A percentile compares a stretch with the other conserved stretches of the same genome.
phyloP scores from a whole-genome alignment of 2,888 invertebrate genomes.

The Trisateles emortualis region DNA sequence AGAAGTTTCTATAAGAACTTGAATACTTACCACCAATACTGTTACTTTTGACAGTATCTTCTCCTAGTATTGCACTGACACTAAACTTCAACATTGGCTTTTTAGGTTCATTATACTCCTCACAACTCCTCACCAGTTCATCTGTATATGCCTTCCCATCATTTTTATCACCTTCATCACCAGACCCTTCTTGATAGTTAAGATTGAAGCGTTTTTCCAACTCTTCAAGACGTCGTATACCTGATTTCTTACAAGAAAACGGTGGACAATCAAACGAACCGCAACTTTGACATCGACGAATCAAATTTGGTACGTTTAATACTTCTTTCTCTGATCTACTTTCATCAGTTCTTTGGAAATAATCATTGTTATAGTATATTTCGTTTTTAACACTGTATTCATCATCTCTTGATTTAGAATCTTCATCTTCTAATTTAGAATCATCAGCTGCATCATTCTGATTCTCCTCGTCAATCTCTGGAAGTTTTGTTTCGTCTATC shows the following conservation, averaged over 20 bases:
- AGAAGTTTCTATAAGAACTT: too few relatives aligned
- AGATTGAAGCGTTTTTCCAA: conserved; percentile 78
- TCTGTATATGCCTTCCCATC: conserved; percentile 68
- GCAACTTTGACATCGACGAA: conserved; percentile 83
- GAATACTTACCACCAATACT: conserved; percentile 72
- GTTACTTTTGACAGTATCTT: conserved; percentile 67
- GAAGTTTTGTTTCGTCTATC: conserved; percentile 66
- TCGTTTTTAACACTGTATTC: conserved; percentile 71
- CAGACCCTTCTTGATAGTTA: conserved; percentile 76
- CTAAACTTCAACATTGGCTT: conserved; percentile 96
- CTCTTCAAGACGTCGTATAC: conserved; percentile 75
- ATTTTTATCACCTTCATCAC: conserved; percentile 67
- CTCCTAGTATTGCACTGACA: conserved; percentile 95
- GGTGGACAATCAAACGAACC: conserved; percentile 86
- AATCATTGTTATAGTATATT: conserved; percentile 67
- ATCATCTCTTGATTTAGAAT: conserved; percentile 64
- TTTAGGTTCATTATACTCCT: conserved; percentile 76
- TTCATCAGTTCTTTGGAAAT: conserved; percentile 64
- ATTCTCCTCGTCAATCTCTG: conserved; percentile 63
- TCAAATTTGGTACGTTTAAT: conserved; percentile 72
- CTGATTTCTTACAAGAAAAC: conserved; percentile 79
- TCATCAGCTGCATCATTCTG: conserved; percentile 62
- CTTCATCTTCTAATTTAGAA: conserved; percentile 66
- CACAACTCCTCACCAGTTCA: conserved; percentile 76
- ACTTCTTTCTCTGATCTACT: conserved; percentile 70